Evolutionary conservation across 1,140 invertebrate genomes (phyloP).

Genomic region (Eciton burchellii): DNA sequence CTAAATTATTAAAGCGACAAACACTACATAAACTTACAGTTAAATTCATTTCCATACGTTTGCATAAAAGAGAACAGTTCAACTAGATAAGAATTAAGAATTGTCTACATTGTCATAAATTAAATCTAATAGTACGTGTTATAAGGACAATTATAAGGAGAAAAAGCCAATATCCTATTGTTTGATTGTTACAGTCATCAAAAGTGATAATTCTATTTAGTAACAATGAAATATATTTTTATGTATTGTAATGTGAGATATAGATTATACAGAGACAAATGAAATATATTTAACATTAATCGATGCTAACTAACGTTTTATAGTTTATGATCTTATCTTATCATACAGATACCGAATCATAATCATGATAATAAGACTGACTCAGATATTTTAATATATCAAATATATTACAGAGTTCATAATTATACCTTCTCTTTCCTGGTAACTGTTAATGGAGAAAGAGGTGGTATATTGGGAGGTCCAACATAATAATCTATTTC

Average conservation of each 20-base stretch:
- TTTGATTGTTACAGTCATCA: not conserved
- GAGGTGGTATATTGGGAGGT: slow-evolving; percentile 78
- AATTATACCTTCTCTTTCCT: slow-evolving; percentile 78
- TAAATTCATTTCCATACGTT: slow-evolving; percentile 58
- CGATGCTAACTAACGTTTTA: not conserved
- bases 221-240: slow-evolving; percentile 11
- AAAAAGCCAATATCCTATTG: slow-evolving; percentile 3
- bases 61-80: slow-evolving; percentile 46
- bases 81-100: slow-evolving; percentile 45
- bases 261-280: not conserved
- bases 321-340: slow-evolving; percentile 48
- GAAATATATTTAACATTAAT: not conserved
- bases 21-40: slow-evolving; percentile 60
- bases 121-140: slow-evolving; percentile 9
- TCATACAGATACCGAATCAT: not conserved
- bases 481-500: slow-evolving; percentile 33
- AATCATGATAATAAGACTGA: not conserved
- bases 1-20: not conserved
- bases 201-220: slow-evolving; percentile 9
- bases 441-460: slow-evolving; percentile 78
- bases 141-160: not conserved
- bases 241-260: not conserved
- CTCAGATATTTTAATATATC: not conserved
- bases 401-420: not conserved
- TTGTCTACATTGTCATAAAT: slow-evolving; percentile 43